Evolutionary conservation across 1,140 invertebrate genomes (phyloP).

Genomic region (Nylanderia fulva): DNA sequence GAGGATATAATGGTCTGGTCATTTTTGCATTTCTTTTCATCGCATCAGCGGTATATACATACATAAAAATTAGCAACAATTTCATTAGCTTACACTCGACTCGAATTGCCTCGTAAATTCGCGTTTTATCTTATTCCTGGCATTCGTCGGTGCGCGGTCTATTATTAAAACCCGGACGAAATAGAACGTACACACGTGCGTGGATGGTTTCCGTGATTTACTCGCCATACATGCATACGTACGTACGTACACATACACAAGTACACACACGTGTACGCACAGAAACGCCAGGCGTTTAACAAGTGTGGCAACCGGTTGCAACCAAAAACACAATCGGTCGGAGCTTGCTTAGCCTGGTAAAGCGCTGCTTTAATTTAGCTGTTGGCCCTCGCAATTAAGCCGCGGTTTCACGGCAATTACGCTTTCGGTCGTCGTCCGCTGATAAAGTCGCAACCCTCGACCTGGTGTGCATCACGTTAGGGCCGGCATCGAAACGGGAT

Average conservation of each 20-base stretch:
- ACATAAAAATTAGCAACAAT: slow-evolving; percentile 3
- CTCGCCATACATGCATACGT: too few species aligned
- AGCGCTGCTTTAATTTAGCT: slow-evolving; percentile 78
- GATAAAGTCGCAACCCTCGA: slow-evolving; percentile 45
- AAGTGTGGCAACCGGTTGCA: slow-evolving; percentile 73
- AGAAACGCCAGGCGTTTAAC: slow-evolving; percentile 66
- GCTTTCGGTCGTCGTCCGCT: slow-evolving; percentile 54
- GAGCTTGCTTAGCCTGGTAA: slow-evolving; percentile 65
- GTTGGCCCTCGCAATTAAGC: slow-evolving; percentile 77
- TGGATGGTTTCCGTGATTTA: slow-evolving; percentile 9
- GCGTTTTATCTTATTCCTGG: slow-evolving; percentile 40
- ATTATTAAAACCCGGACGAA: slow-evolving; percentile 56
- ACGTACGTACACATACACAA: background rate
- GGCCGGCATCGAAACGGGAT: background rate
- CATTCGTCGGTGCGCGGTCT: slow-evolving; percentile 39
- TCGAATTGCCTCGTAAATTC: slow-evolving; percentile 20
- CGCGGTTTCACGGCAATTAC: slow-evolving; percentile 78
- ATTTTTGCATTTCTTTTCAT: too few species aligned
- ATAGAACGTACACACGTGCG: background rate
- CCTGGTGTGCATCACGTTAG: background rate
- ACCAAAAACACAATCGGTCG: slow-evolving; percentile 77
- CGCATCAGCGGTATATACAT: background rate
- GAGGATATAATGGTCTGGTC: background rate
- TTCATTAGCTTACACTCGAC: slow-evolving; percentile 39
- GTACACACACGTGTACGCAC: background rate